Evolutionary conservation across 2,888 invertebrate species (phyloP), one percentile per base, ranked within the genome.

Genomic region (Oeneis ivallda): DNA sequence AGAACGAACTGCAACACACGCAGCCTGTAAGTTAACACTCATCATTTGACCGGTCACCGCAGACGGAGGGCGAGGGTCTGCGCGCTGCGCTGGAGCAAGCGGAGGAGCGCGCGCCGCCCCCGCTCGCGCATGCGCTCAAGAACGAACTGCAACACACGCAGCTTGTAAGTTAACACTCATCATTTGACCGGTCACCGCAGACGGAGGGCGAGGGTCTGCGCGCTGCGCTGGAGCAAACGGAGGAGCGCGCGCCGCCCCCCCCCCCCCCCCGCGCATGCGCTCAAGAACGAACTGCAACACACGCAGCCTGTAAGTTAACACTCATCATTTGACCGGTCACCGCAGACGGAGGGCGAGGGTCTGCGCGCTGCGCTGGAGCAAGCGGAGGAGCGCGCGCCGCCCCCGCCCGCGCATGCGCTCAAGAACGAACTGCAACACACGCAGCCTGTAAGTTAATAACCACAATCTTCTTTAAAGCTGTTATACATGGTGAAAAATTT

Each of bases 91-190:
- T 95, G 53, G 95, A 95, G 84, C 95, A 95, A 79, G 94, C 94
- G 0, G 94, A 94, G 63, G 95, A 95, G 66, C 96, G 95, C 62
- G 95, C 95, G 74, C 96, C 96, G 72, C 95, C 96, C 62, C 95
- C 96, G 66, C 95, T 96, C 68, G 96, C 97, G 69, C 97, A 97
- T 83, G 95, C 96, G 62, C 96, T 97, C 93, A 94, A 95, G 74
- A 97, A 97, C 81, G 96, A 97, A 77, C 93, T 97, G 77, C 96
- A 96, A 77, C 97, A 97, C 83, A 94, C 96, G 68, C 97, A 97
- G 92, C 96, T 97, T 78, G 97, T 97, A 92, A 93, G 94, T 13
- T 26, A 5, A 26, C 6, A 2, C 4, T 34, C 32, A 6, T 34
- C 32, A 34, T 26, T 26, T 26, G 26, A 4, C 0, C 5, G 26